Evolutionary conservation across 2,888 invertebrate genomes (phyloP).

Genomic region (Mythimna loreyi): DNA sequence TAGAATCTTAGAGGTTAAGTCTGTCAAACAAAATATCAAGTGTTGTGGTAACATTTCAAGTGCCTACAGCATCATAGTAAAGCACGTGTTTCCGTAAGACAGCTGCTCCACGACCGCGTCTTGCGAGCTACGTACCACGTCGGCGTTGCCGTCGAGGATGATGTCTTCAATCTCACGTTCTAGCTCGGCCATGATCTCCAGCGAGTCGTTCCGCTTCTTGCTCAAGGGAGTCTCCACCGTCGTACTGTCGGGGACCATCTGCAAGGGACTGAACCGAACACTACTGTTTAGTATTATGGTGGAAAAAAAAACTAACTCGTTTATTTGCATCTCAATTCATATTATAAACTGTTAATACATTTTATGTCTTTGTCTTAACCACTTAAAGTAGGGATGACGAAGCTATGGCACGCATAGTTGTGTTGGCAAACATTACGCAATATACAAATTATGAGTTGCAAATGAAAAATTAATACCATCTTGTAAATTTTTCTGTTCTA

Average conservation of each 20-base stretch:
- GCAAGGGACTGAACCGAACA: conserved; percentile 5
- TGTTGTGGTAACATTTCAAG: neutral
- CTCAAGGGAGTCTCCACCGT: neutral
- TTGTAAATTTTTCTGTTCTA: too few species aligned
- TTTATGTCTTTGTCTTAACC: too few species aligned
- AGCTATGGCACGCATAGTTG: too few species aligned
- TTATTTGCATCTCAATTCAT: too few species aligned
- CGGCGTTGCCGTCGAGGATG: conserved; percentile 93
- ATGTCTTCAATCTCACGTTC: conserved; percentile 96
- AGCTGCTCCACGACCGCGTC: neutral
- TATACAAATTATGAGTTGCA: too few species aligned
- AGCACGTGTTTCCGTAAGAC: neutral
- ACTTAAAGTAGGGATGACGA: too few species aligned
- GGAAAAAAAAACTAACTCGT: neutral
- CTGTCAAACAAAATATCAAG: neutral
- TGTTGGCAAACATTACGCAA: too few species aligned
- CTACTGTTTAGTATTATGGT: neutral
- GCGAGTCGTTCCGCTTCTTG: conserved; percentile 72
- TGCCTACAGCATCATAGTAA: neutral
- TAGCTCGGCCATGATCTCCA: conserved; percentile 92
- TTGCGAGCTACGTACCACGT: conserved; percentile 75
- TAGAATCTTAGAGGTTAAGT: neutral
- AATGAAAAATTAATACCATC: too few species aligned
- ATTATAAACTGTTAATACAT: too few species aligned
- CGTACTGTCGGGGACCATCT: conserved; percentile 14